Evolutionary conservation across 2,888 invertebrate genomes (phyloP), one percentile per base, ranked within the genome.

Genomic region (Sipha maydis): DNA sequence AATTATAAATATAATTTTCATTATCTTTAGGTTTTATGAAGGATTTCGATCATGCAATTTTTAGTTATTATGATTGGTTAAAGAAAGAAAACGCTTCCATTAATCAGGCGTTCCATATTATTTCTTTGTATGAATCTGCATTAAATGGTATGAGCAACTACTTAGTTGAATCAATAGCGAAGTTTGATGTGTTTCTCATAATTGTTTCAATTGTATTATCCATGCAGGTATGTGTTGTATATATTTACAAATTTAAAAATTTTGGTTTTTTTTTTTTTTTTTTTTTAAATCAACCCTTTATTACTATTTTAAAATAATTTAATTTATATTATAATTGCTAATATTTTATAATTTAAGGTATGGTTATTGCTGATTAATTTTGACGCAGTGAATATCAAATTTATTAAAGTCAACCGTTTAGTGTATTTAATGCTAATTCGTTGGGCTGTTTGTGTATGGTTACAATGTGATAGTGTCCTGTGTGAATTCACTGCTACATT

Each of bases 391-490:
- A 80, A 82, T 48, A 88, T 88, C 11, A 76, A 88, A 14, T 82
- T 48, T 82, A 82, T 88, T 75, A 71, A 88, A 75, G 25, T 88
- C 1, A 76, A 76, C 25, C 73, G 28, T 73, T 82, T 88, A 61
- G 75, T 82, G 48, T 82, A 75, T 11, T 9, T 88, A 67, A 80
- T 88, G 88, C 31, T 88, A 31, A 88, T 88, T 88, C 88, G 88
- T 48, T 88, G 88, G 88, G 80, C 61, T 9, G 31, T 80, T 67
- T 88, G 88, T 82, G 80, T 82, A 61, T 88, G 73, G 80, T 67
- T 88, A 34, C 88, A 88, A 75, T 88, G 88, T 88, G 82, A 88
- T 9, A 88, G 88, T n/a, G 28, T 82, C n/a, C 17, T 88, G 25
- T 88, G 88, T 61, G 76, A 88, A 88, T 88, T 88, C 11, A 88